Evolutionary conservation across 2,888 invertebrate species (phyloP), one percentile per base, ranked within the genome.

Genomic region (Coleophora flavipennella): DNA sequence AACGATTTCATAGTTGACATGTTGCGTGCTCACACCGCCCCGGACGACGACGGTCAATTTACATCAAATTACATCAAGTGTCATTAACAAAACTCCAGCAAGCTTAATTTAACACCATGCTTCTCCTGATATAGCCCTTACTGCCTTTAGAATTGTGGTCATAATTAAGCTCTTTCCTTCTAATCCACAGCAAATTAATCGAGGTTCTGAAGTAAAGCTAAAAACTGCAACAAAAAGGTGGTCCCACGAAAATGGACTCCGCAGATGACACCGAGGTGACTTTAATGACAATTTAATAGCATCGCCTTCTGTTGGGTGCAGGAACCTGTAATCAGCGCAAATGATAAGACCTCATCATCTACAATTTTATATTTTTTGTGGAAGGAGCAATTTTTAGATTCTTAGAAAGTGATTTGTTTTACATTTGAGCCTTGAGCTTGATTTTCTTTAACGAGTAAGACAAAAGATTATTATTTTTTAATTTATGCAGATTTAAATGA

Each of bases 221-320:
- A 78, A 77, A 79, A 78, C 72, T 76, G 73, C 76, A 74, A 67
- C 75, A 83, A 84, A 84, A 81, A 84, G 56, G 57, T 60, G 65
- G 67, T 67, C 69, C 62, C 72, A 75, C 73, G 70, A 72, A 77
- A 78, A 74, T 68, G 69, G 64, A 66, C 66, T 63, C 55, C 62
- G 57, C 77, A 77, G 80, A 81, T 81, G 83, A 83, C 83, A 83
- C 76, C 56, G 68, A 68, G 68, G 73, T 67, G 68, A 68, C 74
- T 81, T 75, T 84, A 84, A 84, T 79, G 84, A 79, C 78, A 80
- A 67, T 84, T 80, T 84, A 84, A 84, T 84, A 79, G 79, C 81
- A 66, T 67, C 62, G 71, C 78, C 77, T 73, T 65, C 71, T 78
- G 76, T 71, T 70, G 64, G 63, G 61, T 62, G 64, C 64, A 62